Percentiles rank a stretch among this genome's conserved stretches.
These are phyloP conservation scores for Schizothorax lantsangensis DNA, from an alignment of 2,797 vertebrate genomes.

Conservation along the genomic window DNA sequence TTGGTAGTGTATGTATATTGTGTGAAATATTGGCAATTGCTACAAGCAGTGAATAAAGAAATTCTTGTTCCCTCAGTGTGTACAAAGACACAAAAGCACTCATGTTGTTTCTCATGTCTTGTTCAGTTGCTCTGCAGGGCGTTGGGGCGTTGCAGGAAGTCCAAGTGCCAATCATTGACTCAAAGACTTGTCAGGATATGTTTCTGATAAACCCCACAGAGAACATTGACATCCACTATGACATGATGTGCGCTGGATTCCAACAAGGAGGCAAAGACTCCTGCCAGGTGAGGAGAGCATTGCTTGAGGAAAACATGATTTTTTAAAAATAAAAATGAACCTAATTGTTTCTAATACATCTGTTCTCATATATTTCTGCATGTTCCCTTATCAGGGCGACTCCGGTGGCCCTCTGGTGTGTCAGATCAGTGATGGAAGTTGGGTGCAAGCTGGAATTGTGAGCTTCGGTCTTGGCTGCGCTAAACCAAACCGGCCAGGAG, in stretches of 20 bases:
- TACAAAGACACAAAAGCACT: not conserved
- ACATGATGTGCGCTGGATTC: constrained; percentile 84
- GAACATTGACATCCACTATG: constrained; percentile 68
- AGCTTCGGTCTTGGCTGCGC: constrained; percentile 81
- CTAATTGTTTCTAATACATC: not conserved
- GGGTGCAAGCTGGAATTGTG: constrained; percentile 83
- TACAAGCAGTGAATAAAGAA: not conserved
- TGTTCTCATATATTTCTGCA: not conserved
- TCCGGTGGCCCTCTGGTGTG: constrained; percentile 84
- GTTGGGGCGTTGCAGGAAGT: constrained; percentile 76
- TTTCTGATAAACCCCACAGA: constrained; percentile 59
- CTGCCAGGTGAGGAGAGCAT: constrained; percentile 73
- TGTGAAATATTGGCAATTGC: not conserved
- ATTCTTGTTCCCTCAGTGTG: not conserved
- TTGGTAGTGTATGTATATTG: no score
- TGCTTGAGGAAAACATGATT: not conserved
- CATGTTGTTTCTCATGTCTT: not conserved
- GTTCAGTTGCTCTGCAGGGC: constrained; percentile 70
- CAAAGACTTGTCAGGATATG: constrained; percentile 71
- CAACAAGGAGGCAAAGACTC: constrained; percentile 72
- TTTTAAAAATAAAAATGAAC: not conserved
- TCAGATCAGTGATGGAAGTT: constrained; percentile 72
- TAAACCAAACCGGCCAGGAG: constrained; percentile 72
- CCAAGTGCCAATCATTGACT: constrained; percentile 76
- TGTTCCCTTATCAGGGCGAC: constrained; percentile 74